These are phyloP conservation scores for Dryobates pubescens DNA, from an alignment of 2,797 vertebrate species.

Conservation along the genomic window DNA sequence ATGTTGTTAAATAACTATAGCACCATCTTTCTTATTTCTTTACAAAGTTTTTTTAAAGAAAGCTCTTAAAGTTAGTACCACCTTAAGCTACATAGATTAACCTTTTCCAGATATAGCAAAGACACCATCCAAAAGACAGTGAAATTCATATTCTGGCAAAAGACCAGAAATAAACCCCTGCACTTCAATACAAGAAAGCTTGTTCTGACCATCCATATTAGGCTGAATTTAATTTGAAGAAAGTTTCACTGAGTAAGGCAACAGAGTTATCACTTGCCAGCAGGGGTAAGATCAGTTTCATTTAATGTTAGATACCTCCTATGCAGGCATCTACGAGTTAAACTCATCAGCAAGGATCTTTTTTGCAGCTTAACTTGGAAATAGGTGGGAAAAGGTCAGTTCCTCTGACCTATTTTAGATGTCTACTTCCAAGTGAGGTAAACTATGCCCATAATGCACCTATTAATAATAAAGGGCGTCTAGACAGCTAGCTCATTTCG, in stretches of 20 bases:
- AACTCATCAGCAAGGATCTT: background rate
- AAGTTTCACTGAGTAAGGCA: background rate
- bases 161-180: background rate
- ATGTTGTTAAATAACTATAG: background rate
- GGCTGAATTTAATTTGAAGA: background rate
- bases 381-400: background rate
- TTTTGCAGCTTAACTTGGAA: background rate
- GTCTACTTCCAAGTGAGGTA: background rate
- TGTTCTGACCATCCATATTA: background rate
- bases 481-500: background rate
- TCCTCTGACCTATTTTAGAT: background rate
- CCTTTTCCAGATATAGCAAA: background rate
- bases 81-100: background rate
- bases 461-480: background rate
- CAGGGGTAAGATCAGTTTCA: background rate
- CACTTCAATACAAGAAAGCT: background rate
- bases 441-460: background rate
- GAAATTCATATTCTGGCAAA: background rate
- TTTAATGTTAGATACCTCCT: background rate
- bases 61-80: background rate
- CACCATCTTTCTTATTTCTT: background rate
- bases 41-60: slow-evolving; percentile 4
- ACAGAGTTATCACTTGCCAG: background rate
- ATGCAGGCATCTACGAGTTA: background rate
- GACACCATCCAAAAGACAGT: background rate